These are phyloP conservation scores for Alectoris magna DNA, from an alignment of 2,797 vertebrate species.

Conservation along the genomic window DNA sequence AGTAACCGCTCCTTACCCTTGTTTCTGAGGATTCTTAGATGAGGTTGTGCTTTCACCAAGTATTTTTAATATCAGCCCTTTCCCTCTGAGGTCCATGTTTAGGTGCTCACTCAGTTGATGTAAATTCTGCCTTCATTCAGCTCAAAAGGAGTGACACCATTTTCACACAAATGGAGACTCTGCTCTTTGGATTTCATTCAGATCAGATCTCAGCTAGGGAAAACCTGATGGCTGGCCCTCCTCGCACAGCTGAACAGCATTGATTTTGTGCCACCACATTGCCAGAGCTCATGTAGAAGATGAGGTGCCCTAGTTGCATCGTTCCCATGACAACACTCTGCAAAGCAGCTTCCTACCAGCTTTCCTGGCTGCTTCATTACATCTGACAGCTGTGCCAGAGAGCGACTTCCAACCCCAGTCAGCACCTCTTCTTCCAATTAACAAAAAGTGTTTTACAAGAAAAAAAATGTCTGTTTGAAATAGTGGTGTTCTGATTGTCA, in stretches of 20 bases:
- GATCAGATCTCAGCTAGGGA: background rate
- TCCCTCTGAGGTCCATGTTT: background rate
- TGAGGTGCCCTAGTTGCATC: constrained; percentile 48
- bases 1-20: background rate
- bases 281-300: background rate
- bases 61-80: background rate
- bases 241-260: background rate
- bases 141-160: background rate
- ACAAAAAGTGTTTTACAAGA: background rate
- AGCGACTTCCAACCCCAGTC: background rate
- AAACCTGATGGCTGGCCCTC: background rate
- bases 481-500: background rate
- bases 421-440: background rate
- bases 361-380: background rate
- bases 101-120: accelerated
- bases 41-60: background rate
- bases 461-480: background rate
- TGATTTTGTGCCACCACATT: background rate
- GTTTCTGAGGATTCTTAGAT: background rate
- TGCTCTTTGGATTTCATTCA: background rate
- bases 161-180: background rate
- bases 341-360: constrained; percentile 2
- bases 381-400: background rate
- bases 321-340: constrained; percentile 70
- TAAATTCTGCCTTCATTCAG: background rate